phyloP scores from a whole-genome alignment of 2,888 invertebrate species.

The Caenorhabditis sinica region DNA sequence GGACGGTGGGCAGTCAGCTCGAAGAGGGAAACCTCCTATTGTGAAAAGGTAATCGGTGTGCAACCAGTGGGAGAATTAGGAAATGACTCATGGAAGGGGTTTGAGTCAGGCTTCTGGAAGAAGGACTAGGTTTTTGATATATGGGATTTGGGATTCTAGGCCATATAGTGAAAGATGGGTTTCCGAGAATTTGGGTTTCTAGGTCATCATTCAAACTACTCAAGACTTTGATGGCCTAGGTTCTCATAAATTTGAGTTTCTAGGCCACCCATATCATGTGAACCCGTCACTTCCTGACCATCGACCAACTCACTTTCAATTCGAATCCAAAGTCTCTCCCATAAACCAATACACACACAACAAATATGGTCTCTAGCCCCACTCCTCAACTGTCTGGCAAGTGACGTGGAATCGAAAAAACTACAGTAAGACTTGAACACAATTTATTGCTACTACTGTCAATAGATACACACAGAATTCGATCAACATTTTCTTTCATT shows the following conservation, averaged over 20 bases:
- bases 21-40: background rate
- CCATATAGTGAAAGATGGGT: background rate
- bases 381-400: background rate
- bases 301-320: background rate
- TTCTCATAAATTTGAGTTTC: too few relatives aligned
- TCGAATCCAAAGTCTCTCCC: too few relatives aligned
- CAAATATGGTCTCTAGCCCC: constrained; percentile 1
- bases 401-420: constrained; percentile 1
- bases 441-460: constrained; percentile 17
- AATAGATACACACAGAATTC: constrained; percentile 4
- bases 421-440: background rate
- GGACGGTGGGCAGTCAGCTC: background rate
- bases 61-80: background rate
- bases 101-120: background rate
- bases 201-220: background rate
- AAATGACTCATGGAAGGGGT: background rate
- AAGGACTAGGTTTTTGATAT: background rate
- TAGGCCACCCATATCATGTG: too few relatives aligned
- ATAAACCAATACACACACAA: background rate
- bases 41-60: background rate
- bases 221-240: too few relatives aligned
- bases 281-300: background rate
- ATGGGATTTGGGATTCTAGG: background rate
- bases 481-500: constrained; percentile 28
- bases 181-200: background rate